Base-by-base conservation (phyloP, 2,888 invertebrate species). In the Drosophila heteroneura region DNA sequence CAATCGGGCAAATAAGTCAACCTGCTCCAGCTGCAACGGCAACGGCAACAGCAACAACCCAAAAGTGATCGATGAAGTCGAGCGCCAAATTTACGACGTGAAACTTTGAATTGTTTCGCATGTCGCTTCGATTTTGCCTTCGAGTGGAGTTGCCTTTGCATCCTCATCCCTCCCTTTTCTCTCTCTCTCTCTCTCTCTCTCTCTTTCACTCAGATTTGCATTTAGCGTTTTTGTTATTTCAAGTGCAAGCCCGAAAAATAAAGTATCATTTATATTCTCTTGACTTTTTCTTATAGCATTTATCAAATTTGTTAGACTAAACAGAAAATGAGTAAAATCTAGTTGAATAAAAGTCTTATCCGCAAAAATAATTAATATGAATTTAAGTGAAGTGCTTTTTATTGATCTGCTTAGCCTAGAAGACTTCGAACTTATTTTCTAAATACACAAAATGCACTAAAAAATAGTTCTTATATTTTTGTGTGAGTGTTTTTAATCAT, bases 51-150 rank as follows among this genome's bases (percentile, higher is more conserved):
- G 64, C 64, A 72, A 67, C 53, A 82, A 53, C 78, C 81, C 69
- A 81, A 86, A 86, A 92, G 91, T 92, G 93, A 93, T 93, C 92
- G 93, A 92, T 92, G 92, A 92, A 93, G 92, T 93, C 87, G 84
- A 82, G 77, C 83, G 73, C 81, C 80, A 87, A 92, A 93, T 93
- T 93, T 92, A 92, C 91, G 92, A 93, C 91, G 92, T 93, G 92
- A 91, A 92, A 93, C 92, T 92, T 92, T 88, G 90, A 89, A 91
- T 91, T 89, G 91, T 90, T 90, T 84, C 85, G 82, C 88, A 91
- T 89, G 88, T 91, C 91, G 89, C 78, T 89, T 91, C 85, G 90
- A 85, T 85, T 87, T 91, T 90, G 74, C 83, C 70, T 70, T 73
- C 81, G 79, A 76, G 54, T 61, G 63, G 59, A 68, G 69, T 52